Evolutionary conservation across 2,113 vertebrate genomes (phyloP), one percentile per base, ranked within the genome.

Genomic region (Corythaeola cristata): DNA sequence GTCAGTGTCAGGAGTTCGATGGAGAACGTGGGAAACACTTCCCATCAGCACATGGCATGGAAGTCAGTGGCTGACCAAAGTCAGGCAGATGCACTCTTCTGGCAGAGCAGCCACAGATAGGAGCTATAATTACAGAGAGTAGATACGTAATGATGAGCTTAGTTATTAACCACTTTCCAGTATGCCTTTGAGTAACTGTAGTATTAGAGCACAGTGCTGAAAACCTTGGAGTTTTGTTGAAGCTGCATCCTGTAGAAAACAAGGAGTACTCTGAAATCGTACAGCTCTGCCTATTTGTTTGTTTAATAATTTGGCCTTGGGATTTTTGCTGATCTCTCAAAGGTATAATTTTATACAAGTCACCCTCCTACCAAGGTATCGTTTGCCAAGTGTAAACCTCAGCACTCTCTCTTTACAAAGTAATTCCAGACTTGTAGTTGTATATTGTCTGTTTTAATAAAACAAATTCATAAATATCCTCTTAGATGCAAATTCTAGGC

Each of bases 61-160:
- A 96, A 94, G 69, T 91, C 41, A 55, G 90, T 23, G 19, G 28
- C 91, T 97, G 88, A 64, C 64, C 91, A 92, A 44, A 90, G 56
- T 75, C 88, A 75, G 72, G 93, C 63, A 72, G 58, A 80, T 84
- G 47, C 47, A 37, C 32, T 77, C 47, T 89, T 81, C 86, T 3
- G 0, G 32, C 75, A 75, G 67, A 85, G 37, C 68, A 90, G 60
- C 60, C 73, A 55, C 39, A 82, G 62, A 75, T 26, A 52, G 41
- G 21, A 91, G 21, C 44, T 88, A 3, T 64, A 82, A 85, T 89
- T 95, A 87, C 35, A 78, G 49, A 52, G 86, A 85, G 33, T 41
- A 83, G 80, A 39, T 84, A 23, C 12, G 24, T 90, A 60, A 86
- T 75, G 24, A 75, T 81, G 59, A 79, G 27, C 89, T 95, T 94